Conservation (phyloP, 2,113 vertebrate species). For the Protomyctophum bolini region DNA sequence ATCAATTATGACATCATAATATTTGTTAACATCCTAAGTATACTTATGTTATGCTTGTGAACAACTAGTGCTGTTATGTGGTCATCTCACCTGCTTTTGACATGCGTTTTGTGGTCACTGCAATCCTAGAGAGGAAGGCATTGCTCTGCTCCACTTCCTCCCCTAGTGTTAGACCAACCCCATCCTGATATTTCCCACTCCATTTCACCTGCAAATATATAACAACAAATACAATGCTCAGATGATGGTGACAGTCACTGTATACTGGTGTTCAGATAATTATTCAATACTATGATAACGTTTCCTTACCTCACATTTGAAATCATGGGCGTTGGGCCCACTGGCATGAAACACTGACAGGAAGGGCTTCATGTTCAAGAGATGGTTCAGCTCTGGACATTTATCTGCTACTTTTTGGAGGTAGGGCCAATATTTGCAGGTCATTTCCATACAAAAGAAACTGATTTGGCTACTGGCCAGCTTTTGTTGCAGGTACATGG, state of each 20-base stretch:
- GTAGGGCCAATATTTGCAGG: slow-evolving; percentile 38
- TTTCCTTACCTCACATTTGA: slow-evolving; percentile 20
- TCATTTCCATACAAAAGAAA: slow-evolving; percentile 28
- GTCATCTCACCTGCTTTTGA: slow-evolving; percentile 19
- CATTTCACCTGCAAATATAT: not conserved
- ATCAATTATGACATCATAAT: too few species aligned
- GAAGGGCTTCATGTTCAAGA: slow-evolving; percentile 20
- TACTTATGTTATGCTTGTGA: too few species aligned
- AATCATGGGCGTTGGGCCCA: slow-evolving; percentile 22
- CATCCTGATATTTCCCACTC: slow-evolving; percentile 13
- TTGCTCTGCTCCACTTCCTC: slow-evolving; percentile 24
- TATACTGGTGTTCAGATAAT: too few species aligned
- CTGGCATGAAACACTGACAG: slow-evolving; percentile 26
- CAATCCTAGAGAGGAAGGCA: slow-evolving; percentile 26
- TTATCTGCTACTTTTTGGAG: slow-evolving; percentile 5
- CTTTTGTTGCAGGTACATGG: slow-evolving; percentile 18
- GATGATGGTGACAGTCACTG: too few species aligned
- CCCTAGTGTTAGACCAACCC: not conserved
- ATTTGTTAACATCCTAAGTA: too few species aligned
- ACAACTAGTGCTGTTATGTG: too few species aligned
- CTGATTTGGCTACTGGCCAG: slow-evolving; percentile 4
- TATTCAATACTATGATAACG: too few species aligned
- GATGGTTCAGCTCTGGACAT: slow-evolving; percentile 17
- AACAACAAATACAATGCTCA: too few species aligned
- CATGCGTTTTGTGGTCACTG: slow-evolving; percentile 24